These are phyloP conservation scores for Urocyon cinereoargenteus DNA, from an alignment of 2,797 vertebrate species.

Conservation along the genomic window DNA sequence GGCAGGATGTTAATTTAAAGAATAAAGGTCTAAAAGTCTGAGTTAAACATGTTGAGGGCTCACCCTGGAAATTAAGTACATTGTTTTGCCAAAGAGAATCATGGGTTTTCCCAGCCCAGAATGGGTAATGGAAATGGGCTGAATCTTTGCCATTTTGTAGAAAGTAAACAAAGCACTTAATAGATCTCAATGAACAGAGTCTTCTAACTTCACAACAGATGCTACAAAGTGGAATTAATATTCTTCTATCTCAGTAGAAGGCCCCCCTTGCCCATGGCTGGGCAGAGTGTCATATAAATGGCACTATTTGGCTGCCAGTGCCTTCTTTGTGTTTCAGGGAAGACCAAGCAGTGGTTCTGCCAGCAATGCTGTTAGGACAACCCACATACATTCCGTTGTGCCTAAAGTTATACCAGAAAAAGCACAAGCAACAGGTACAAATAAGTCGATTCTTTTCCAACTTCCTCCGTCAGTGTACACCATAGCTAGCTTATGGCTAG, in stretches of 20 bases:
- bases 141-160: conserved; percentile 32
- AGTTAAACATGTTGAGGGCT: neutral
- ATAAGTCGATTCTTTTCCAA: conserved; percentile 6
- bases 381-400: neutral
- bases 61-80: conserved; percentile 31
- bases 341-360: neutral
- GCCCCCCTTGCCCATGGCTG: conserved; percentile 3
- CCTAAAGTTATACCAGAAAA: neutral
- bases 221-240: neutral
- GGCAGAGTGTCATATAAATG: neutral
- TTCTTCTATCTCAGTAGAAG: neutral
- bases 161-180: conserved; percentile 42
- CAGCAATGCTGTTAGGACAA: neutral
- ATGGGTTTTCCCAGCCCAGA: neutral
- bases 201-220: conserved; percentile 10
- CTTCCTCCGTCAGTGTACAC: neutral
- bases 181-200: neutral
- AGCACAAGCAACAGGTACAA: neutral
- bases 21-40: conserved; percentile 32
- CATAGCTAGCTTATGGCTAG: neutral
- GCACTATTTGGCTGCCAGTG: neutral
- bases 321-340: conserved; percentile 3
- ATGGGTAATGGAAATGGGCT: neutral
- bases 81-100: conserved; percentile 58
- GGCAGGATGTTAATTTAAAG: conserved; percentile 38